These are phyloP conservation scores for Ictalurus punctatus DNA, from an alignment of 2,113 vertebrate species.

Conservation along the genomic window DNA sequence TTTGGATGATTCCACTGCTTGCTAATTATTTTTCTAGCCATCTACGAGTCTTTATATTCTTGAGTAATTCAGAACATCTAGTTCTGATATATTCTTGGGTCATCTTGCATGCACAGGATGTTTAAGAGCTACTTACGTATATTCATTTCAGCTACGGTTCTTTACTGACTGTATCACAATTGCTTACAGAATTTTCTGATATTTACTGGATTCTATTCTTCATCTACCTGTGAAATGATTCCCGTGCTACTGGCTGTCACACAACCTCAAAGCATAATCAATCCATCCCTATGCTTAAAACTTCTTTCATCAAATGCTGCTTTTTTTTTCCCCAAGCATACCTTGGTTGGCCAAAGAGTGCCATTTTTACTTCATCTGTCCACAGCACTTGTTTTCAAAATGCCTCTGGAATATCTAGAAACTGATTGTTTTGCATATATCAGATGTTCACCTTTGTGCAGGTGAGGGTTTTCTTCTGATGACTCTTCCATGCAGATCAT, in stretches of 20 bases:
- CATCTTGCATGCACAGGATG: background rate
- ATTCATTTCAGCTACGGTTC: background rate
- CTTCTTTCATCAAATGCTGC: background rate
- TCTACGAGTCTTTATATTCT: background rate
- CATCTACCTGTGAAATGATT: background rate
- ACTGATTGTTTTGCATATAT: background rate
- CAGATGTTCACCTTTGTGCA: background rate
- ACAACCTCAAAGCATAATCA: background rate
- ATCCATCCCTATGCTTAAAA: background rate
- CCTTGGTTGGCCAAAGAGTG: background rate
- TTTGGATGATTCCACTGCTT: background rate
- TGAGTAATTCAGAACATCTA: background rate
- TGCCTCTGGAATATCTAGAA: background rate
- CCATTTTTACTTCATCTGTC: background rate
- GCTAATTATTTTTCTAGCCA: background rate
- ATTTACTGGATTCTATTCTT: background rate
- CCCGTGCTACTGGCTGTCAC: conserved; percentile 4
- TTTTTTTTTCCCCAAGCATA: background rate
- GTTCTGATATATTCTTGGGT: background rate
- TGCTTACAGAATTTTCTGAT: background rate
- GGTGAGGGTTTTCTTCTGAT: background rate
- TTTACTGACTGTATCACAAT: background rate
- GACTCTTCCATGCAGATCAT: background rate
- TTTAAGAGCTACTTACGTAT: background rate
- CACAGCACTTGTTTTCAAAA: background rate